phyloP scores from a whole-genome alignment of 1,140 invertebrate species.

The Gonatopus flavifemur region DNA sequence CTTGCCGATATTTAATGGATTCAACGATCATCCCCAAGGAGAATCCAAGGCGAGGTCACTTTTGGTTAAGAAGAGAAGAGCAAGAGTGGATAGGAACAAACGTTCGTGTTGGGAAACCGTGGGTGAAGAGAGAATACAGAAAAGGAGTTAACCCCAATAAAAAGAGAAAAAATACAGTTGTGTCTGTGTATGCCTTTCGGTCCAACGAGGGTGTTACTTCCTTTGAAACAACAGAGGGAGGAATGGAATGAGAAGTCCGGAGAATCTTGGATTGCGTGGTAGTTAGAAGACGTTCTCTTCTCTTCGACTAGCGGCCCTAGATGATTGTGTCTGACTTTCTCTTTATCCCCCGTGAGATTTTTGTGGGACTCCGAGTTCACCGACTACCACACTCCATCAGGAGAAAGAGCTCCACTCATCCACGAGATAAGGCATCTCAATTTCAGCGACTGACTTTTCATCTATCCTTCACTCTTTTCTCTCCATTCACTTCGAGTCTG shows the following conservation, averaged over 20 bases:
- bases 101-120: no score
- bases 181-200: no score
- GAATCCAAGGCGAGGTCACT: no score
- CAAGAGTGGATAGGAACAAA: no score
- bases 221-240: neutral
- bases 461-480: conserved; percentile 4
- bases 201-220: no score
- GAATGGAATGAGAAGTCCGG: conserved; percentile 16
- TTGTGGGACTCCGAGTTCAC: conserved; percentile 24
- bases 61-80: no score
- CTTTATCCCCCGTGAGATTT: conserved; percentile 42
- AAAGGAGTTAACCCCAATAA: no score
- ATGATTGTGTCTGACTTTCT: conserved; percentile 1
- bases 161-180: no score
- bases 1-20: no score
- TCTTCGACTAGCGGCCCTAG: neutral
- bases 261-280: conserved; percentile 30
- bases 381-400: conserved; percentile 31
- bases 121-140: no score
- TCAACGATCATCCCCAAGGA: no score
- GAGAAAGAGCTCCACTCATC: conserved; percentile 40
- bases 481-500: neutral
- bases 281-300: no score
- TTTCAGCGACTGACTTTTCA: conserved; percentile 19
- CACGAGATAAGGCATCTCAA: conserved; percentile 46